Evolutionary conservation across 2,113 vertebrate species (phyloP).

Genomic region (Polypterus senegalus): DNA sequence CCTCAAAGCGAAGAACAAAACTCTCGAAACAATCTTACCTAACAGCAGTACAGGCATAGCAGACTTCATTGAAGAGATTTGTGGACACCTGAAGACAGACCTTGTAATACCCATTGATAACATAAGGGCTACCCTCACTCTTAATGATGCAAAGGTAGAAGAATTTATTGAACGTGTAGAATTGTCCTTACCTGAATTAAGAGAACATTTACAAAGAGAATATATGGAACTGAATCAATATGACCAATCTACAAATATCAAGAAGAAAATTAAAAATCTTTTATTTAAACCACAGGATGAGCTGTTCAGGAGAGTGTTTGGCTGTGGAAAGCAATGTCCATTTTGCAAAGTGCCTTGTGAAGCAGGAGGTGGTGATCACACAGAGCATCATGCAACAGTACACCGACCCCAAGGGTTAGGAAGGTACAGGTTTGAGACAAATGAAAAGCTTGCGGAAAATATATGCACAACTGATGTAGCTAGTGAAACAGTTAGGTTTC

Average conservation of each 20-base stretch:
- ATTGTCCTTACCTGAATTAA: constrained; percentile 31
- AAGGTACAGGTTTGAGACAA: accelerated
- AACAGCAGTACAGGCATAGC: constrained; percentile 26
- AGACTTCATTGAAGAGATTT: constrained; percentile 32
- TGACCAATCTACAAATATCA: constrained; percentile 11
- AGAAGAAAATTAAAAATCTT: constrained; percentile 26
- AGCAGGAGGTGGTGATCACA: constrained; percentile 26
- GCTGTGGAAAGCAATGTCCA: constrained; percentile 46
- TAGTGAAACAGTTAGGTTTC: accelerated
- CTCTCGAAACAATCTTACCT: constrained; percentile 3
- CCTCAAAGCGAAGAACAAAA: constrained; percentile 16
- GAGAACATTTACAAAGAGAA: constrained; percentile 25
- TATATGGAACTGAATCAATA: constrained; percentile 20
- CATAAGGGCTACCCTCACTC: constrained; percentile 33
- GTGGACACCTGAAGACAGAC: constrained; percentile 29
- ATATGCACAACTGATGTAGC: constrained; percentile 29
- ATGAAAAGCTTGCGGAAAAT: constrained; percentile 11
- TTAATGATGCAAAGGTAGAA: constrained; percentile 35
- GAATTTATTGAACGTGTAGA: constrained; percentile 32
- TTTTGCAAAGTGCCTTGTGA: constrained; percentile 48
- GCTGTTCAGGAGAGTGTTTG: constrained; percentile 35
- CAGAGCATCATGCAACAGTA: constrained; percentile 29
- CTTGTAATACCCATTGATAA: constrained; percentile 20
- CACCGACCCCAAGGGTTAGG: constrained; percentile 40
- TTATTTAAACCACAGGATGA: constrained; percentile 26